Base-by-base conservation (phyloP, 2,797 vertebrate genomes). In the Poecilia picta region DNA sequence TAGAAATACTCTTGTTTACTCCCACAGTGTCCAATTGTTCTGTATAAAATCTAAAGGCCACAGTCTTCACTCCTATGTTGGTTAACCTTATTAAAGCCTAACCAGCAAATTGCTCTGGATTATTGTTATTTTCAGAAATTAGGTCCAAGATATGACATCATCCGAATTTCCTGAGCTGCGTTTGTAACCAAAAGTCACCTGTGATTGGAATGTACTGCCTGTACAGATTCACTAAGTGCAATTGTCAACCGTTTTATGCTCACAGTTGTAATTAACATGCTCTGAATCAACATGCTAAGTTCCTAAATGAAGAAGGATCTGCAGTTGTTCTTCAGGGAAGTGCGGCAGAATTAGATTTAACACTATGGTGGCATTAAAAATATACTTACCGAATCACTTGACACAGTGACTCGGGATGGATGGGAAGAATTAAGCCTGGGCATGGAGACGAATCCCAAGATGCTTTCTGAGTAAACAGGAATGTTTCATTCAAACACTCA, bases 121-220 rank as follows among this genome's bases (percentile, higher is more conserved):
- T 93, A 92, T 87, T 92, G 92, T 94, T 91, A 90, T 87, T 87
- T 89, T 91, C 76, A 90, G 92, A 92, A 92, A 93, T 93, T 92
- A 94, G 92, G 93, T 95, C 92, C 85, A 89, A 90, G 85, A 87
- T 83, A 75, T 85, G 84, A 91, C 85, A 92, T 95, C 94, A 93
- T 86, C 94, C 92, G 94, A 88, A 92, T 94, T 91, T 89, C 74
- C 81, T 78, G 84, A 89, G 83, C 81, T 46, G 59, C 74, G 81
- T 84, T 89, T 74, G 87, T 90, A 88, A 92, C 90, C 92, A 85
- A 77, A 70, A 53, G 80, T 91, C 84, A 90, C 89, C 89, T 93
- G 91, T 94, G 92, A 93, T 91, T 91, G 88, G 71, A 82, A 77
- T 31, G 79, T 68, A 83, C 78, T 81, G 78, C 8, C 68, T 81